These are phyloP conservation scores for Hirtodrosophila confusa DNA, from an alignment of 2,888 invertebrate genomes.

Conservation along the genomic window DNA sequence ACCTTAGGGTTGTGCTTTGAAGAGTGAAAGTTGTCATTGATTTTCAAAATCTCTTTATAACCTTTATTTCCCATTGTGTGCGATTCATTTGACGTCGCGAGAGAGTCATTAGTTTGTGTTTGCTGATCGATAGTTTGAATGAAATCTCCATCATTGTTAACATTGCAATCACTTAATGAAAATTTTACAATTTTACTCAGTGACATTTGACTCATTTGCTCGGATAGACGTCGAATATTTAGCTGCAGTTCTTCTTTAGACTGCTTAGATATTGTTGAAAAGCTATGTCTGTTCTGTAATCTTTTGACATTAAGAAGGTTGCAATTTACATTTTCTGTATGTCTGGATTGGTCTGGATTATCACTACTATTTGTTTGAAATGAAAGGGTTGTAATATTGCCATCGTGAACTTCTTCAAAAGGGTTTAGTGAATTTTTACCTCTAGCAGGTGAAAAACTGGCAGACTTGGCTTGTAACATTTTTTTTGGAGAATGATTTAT, in stretches of 20 bases:
- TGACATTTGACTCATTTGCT: conserved; percentile 74
- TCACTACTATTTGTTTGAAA: conserved; percentile 18
- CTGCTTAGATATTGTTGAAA: conserved; percentile 75
- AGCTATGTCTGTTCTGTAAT: conserved; percentile 82
- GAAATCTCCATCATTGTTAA: conserved; percentile 28
- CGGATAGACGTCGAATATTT: conserved; percentile 82
- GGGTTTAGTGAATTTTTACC: conserved; percentile 59
- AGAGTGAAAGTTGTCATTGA: conserved; percentile 56
- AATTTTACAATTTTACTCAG: conserved; percentile 40
- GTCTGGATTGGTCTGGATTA: conserved; percentile 16
- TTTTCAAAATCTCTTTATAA: conserved; percentile 52
- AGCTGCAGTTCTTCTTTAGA: conserved; percentile 81
- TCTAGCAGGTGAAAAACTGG: conserved; percentile 72
- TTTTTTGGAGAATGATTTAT: conserved; percentile 41
- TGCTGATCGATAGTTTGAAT: conserved; percentile 21
- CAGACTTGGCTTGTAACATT: conserved; percentile 57
- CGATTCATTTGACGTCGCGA: conserved; percentile 4
- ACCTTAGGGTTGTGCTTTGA: conserved; percentile 42
- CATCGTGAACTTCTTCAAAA: conserved; percentile 39
- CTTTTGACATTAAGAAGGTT: conserved; percentile 74
- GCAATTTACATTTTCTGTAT: conserved; percentile 42
- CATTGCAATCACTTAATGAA: conserved; percentile 57
- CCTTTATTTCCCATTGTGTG: conserved; percentile 35
- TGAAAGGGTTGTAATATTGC: conserved; percentile 23
- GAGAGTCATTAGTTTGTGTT: conserved; percentile 6